Evolutionary conservation across 1,140 invertebrate genomes (phyloP), one percentile per base, ranked within the genome.

Genomic region (Drosophila micromelanica): DNA sequence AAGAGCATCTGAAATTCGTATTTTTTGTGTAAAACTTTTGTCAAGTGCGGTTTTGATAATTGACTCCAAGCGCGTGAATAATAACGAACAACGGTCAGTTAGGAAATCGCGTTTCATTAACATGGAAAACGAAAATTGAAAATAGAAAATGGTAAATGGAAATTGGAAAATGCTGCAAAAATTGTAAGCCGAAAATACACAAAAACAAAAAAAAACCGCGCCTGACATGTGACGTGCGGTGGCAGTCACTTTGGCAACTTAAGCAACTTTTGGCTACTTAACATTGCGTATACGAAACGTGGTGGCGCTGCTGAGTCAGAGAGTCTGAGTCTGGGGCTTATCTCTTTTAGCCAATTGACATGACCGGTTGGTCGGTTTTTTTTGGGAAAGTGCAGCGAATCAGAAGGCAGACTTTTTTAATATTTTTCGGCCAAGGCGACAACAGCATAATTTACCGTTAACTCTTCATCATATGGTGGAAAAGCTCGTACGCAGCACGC

Each of bases 41-140:
- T 46, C 51, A 64, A 56, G 60, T 74, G 74, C 55, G 51, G 57
- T 65, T 61, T 72, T 87, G 82, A 87, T 87, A 86, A 82, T 87
- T 87, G 81, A 78, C 78, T 87, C 62, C 69, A 81, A 76, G 78
- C 81, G 78, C 81, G 78, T 86, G 82, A 86, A 87, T 82, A 87
- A 86, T 87, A 86, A 82, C 81, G 76, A 76, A 65, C 81, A 87
- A 73, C 80, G 80, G 46, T 37, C 74, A 54, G 81, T 76, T 81
- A 81, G 81, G 82, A 81, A 86, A 86, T 87, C 67, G 81, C 82
- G 81, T 87, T 81, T 86, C 75, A 86, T 87, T 86, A 86, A 87
- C 82, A 86, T 76, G 75, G 56, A 75, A 87, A 78, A 65, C 48
- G 70, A 74, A 84, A 85, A 86, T 74, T 69, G 62, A 78, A 80